A percentile compares a stretch with the other conserved stretches of the same genome.
Conservation (phyloP, 2,113 vertebrate species). For the Corythornis vintsioides region DNA sequence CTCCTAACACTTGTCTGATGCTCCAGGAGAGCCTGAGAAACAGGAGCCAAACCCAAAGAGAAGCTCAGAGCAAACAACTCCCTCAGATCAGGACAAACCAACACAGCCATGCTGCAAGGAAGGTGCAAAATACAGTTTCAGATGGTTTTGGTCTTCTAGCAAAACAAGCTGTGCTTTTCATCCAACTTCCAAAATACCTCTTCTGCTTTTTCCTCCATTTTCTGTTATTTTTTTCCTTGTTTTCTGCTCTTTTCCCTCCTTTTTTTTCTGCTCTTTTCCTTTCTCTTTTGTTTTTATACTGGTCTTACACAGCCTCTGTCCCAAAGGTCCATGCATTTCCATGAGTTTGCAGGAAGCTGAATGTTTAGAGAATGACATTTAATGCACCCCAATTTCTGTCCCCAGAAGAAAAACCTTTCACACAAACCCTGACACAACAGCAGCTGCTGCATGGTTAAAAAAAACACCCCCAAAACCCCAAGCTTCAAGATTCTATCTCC, state of each 20-base stretch:
- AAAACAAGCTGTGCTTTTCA: neutral
- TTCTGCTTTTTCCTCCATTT: neutral
- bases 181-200: neutral
- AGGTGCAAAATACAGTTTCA: neutral
- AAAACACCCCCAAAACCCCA: neutral
- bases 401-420: neutral
- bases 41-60: neutral
- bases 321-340: too few relatives aligned
- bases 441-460: neutral
- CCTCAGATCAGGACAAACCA: neutral
- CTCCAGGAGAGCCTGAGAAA: neutral
- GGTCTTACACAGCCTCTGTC: too few relatives aligned
- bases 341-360: too few relatives aligned
- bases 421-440: neutral
- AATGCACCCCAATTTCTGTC: too few relatives aligned
- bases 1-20: accelerated
- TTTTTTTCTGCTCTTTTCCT: too few relatives aligned
- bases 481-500: neutral
- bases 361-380: too few relatives aligned
- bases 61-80: neutral
- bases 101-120: accelerated
- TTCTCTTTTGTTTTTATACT: too few relatives aligned
- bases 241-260: too few relatives aligned
- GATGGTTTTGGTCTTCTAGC: neutral
- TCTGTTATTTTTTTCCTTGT: too few relatives aligned